These are phyloP conservation scores for Periophthalmus modestus DNA, from an alignment of 2,113 vertebrate genomes.

Conservation along the genomic window DNA sequence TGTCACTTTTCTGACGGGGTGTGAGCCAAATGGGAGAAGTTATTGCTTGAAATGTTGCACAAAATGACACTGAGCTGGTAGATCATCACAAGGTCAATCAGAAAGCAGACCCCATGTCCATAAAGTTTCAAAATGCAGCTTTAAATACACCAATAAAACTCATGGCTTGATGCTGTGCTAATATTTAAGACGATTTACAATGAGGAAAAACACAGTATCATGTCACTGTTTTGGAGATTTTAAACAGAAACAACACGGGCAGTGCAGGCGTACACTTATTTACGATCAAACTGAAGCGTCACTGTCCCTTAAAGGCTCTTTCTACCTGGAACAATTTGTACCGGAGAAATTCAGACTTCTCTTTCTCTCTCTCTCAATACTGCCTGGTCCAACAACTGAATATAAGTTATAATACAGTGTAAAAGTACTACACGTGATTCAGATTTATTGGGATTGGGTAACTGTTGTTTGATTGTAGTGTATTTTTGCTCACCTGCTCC, in stretches of 20 bases:
- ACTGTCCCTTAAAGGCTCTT: not conserved
- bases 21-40: too few species aligned
- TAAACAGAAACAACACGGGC: not conserved
- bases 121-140: too few species aligned
- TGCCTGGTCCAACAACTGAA: not conserved
- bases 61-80: too few species aligned
- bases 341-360: not conserved
- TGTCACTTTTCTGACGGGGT: too few species aligned
- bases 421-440: not conserved
- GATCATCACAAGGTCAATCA: too few species aligned
- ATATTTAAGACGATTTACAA: not conserved
- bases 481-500: slow-evolving; percentile 67
- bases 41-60: too few species aligned
- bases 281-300: not conserved
- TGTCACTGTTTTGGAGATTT: too few species aligned
- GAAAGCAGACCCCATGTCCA: too few species aligned
- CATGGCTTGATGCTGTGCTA: not conserved
- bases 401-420: not conserved
- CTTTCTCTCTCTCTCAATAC: not conserved
- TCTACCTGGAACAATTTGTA: not conserved
- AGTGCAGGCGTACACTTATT: not conserved
- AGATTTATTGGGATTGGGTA: not conserved
- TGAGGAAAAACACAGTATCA: not conserved
- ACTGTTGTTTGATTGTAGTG: not conserved
- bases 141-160: too few species aligned